phyloP scores from a whole-genome alignment of 2,888 invertebrate genomes.

The Petrolisthes manimaculis region DNA sequence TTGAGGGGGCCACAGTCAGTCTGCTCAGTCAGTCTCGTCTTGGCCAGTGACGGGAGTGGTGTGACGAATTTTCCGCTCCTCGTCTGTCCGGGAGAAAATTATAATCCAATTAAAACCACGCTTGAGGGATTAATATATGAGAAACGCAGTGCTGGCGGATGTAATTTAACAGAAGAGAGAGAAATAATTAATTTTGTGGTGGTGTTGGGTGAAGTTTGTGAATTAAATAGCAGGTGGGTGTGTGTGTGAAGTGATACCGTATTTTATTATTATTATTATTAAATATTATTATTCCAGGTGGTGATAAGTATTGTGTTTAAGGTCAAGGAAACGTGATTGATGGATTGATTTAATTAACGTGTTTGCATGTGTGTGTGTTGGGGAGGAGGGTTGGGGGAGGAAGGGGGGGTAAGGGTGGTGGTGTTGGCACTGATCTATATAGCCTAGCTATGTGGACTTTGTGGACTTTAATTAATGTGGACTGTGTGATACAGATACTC shows the following conservation, averaged over 20 bases:
- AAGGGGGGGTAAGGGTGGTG: background rate
- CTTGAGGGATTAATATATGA: background rate
- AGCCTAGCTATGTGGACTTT: too few species aligned
- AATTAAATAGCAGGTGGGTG: background rate
- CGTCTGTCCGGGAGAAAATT: background rate
- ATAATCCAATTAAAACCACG: background rate
- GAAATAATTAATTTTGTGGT: background rate
- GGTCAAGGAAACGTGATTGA: constrained; percentile 7
- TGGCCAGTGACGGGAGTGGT: constrained; percentile 40
- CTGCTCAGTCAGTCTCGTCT: constrained; percentile 31
- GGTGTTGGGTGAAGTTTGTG: background rate
- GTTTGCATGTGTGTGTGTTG: constrained; percentile 2
- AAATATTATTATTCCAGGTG: too few species aligned
- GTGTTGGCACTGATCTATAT: background rate
- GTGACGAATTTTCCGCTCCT: constrained; percentile 34
- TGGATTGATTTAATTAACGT: background rate
- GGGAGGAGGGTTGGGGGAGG: too few species aligned
- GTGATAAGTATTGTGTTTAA: constrained; percentile 1
- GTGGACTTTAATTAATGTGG: too few species aligned
- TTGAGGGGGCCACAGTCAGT: background rate
- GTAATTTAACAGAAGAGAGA: background rate
- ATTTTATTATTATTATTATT: background rate
- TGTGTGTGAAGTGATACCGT: background rate
- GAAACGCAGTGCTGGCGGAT: background rate
- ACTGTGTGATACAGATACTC: too few species aligned